These are phyloP conservation scores for Panulirus ornatus DNA, from an alignment of 1,140 invertebrate species.

Conservation along the genomic window DNA sequence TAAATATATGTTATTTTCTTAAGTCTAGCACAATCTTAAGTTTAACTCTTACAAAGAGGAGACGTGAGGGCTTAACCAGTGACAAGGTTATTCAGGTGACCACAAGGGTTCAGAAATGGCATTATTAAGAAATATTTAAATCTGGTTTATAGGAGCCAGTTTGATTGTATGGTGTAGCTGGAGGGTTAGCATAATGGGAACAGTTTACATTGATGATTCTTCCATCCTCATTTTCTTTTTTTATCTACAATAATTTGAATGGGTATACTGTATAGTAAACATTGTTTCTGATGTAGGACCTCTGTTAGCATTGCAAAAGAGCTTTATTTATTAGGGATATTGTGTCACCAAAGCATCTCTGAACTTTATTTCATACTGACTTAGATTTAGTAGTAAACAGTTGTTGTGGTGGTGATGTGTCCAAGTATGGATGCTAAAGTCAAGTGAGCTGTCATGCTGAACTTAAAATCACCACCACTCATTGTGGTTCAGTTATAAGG, in stretches of 20 bases:
- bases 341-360: slow-evolving; percentile 6
- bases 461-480: background rate
- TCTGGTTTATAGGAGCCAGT: background rate
- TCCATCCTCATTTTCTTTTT: slow-evolving; percentile 5
- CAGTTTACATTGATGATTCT: slow-evolving; percentile 6
- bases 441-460: background rate
- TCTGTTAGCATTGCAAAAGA: slow-evolving; percentile 3
- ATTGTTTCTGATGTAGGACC: background rate
- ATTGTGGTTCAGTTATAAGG: too few relatives aligned
- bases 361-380: background rate
- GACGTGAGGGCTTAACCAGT: background rate
- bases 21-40: slow-evolving; percentile 12
- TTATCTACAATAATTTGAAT: background rate
- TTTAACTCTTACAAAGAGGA: slow-evolving; percentile 5
- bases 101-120: slow-evolving; percentile 7
- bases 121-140: slow-evolving; percentile 22
- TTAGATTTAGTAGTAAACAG: background rate
- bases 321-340: slow-evolving; percentile 7
- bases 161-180: slow-evolving; percentile 2
- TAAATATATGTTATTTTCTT: slow-evolving; percentile 8
- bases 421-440: background rate
- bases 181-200: slow-evolving; percentile 17
- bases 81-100: too few relatives aligned
- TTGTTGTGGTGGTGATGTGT: background rate
- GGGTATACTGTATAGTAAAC: background rate